A percentile compares a stretch with the other conserved stretches of the same genome.
These are phyloP conservation scores for Galleria mellonella DNA, from an alignment of 1,140 invertebrate genomes.

Conservation along the genomic window DNA sequence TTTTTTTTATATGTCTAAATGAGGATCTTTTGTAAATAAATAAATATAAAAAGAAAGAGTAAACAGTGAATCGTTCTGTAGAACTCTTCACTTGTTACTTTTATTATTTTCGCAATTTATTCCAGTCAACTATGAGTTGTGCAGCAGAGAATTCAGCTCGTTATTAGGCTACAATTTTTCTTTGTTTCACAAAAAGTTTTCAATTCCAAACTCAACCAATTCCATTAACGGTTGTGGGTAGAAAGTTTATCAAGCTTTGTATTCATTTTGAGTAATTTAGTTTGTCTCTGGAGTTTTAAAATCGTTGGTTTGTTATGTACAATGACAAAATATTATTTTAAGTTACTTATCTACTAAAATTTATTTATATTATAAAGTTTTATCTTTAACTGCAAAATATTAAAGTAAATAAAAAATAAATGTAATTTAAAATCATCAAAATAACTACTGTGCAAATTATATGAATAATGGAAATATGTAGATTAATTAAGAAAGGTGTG, in stretches of 20 bases:
- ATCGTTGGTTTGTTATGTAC: background rate
- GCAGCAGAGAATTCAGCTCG: background rate
- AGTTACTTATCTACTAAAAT: too few species aligned
- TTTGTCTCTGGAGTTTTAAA: slow-evolving; percentile 16
- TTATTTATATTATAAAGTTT: too few species aligned
- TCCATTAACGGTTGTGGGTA: slow-evolving; percentile 28
- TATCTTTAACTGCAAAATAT: too few species aligned
- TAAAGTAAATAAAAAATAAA: too few species aligned
- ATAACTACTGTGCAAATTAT: too few species aligned
- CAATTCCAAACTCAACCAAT: slow-evolving; percentile 20
- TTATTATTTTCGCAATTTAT: slow-evolving; percentile 1
- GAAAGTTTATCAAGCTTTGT: slow-evolving; percentile 26
- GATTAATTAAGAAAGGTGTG: too few species aligned
- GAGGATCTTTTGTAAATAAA: too few species aligned
- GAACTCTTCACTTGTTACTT: background rate
- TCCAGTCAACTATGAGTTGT: slow-evolving; percentile 8
- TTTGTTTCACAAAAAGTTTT: slow-evolving; percentile 22
- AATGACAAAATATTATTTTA: too few species aligned
- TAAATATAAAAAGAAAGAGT: too few species aligned
- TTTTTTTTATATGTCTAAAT: too few species aligned
- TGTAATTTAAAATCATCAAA: too few species aligned
- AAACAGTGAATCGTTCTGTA: background rate
- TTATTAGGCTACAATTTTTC: slow-evolving; percentile 21
- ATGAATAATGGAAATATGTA: too few species aligned
- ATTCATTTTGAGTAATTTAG: slow-evolving; percentile 22